Percentiles rank a stretch among this genome's conserved stretches.
phyloP scores from a whole-genome alignment of 2,113 vertebrate genomes.

The Phoxinus phoxinus region DNA sequence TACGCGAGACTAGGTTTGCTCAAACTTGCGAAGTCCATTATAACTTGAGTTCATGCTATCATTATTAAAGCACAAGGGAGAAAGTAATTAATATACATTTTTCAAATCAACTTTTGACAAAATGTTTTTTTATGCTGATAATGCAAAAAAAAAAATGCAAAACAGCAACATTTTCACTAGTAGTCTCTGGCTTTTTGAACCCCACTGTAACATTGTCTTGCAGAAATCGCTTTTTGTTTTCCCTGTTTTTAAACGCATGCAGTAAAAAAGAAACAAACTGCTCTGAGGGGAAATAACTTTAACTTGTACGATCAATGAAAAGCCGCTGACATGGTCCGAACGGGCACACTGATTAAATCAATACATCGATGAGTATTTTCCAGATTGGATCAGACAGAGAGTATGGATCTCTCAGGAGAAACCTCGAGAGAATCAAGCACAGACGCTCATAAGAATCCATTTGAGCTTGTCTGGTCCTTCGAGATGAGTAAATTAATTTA shows the following conservation, averaged over 20 bases:
- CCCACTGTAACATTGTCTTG: background rate
- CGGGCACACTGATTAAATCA: conserved; percentile 32
- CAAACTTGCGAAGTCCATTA: background rate
- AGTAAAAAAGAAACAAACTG: conserved; percentile 7
- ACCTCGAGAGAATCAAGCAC: conserved; percentile 1
- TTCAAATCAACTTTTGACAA: background rate
- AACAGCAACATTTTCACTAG: background rate
- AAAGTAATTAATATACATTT: background rate
- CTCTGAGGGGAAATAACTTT: conserved; percentile 24
- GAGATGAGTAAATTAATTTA: conserved; percentile 10
- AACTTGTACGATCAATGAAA: conserved; percentile 34
- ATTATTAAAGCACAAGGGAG: background rate
- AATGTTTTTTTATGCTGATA: background rate
- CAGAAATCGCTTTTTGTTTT: background rate
- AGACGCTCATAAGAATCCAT: background rate
- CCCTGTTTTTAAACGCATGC: background rate
- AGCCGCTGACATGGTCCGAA: background rate
- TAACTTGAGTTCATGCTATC: background rate
- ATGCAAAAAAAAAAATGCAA: background rate
- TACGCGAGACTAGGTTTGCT: too few species aligned
- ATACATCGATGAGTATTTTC: conserved; percentile 38
- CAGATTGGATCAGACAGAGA: conserved; percentile 36
- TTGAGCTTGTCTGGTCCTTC: conserved; percentile 8
- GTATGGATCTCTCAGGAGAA: conserved; percentile 31
- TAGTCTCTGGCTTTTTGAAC: background rate